These are phyloP conservation scores for Lepeophtheirus nordmannii DNA, from an alignment of 2,888 invertebrate species.

Conservation along the genomic window DNA sequence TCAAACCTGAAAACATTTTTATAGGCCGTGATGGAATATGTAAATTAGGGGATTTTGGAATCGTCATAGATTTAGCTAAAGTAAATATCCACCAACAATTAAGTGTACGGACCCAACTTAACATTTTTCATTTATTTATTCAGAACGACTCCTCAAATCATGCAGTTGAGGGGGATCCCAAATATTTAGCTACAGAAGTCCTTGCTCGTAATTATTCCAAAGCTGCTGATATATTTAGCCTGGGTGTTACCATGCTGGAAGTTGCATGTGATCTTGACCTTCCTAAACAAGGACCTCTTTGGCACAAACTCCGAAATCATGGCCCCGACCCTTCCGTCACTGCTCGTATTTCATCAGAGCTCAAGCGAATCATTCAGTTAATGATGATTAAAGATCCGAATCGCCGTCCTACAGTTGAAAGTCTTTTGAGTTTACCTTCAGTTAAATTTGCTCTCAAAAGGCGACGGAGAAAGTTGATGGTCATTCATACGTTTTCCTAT, in stretches of 20 bases:
- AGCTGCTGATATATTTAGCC: conserved; percentile 53
- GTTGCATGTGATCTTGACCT: conserved; percentile 52
- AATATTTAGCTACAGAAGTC: conserved; percentile 57
- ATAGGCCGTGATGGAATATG: conserved; percentile 46
- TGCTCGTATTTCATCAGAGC: conserved; percentile 37
- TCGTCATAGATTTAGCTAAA: conserved; percentile 46
- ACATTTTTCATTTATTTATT: neutral
- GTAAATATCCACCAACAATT: neutral
- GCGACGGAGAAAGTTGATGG: neutral
- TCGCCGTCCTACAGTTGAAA: conserved; percentile 41
- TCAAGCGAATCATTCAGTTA: conserved; percentile 40
- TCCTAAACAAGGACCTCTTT: conserved; percentile 49
- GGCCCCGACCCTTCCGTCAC: conserved; percentile 23
- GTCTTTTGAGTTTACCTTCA: conserved; percentile 38
- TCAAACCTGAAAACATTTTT: conserved; percentile 61
- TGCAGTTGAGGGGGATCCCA: conserved; percentile 53
- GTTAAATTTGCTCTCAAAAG: conserved; percentile 29
- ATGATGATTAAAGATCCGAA: conserved; percentile 44
- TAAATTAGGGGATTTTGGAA: conserved; percentile 59
- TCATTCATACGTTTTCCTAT: neutral
- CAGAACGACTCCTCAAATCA: conserved; percentile 34
- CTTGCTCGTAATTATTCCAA: conserved; percentile 37
- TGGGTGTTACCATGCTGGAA: conserved; percentile 56
- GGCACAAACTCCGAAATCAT: conserved; percentile 46
- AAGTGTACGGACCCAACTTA: neutral